A percentile compares a stretch with the other conserved stretches of the same genome.
These are phyloP conservation scores for Drosophila nigrodunni DNA, from an alignment of 1,140 invertebrate genomes.

Conservation along the genomic window DNA sequence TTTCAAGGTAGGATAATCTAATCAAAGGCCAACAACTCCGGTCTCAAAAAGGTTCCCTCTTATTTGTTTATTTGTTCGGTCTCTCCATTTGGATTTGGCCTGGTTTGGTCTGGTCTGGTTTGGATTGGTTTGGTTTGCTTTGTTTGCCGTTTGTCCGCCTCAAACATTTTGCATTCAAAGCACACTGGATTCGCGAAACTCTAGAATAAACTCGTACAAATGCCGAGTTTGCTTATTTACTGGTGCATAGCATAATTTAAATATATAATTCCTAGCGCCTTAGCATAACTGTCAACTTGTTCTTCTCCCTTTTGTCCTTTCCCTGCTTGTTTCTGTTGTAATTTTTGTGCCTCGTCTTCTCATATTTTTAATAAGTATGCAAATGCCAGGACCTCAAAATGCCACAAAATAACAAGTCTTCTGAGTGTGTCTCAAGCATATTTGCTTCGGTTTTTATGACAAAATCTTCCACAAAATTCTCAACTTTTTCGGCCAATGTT, in stretches of 20 bases:
- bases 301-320: neutral
- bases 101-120: conserved; percentile 18
- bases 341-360: conserved; percentile 30
- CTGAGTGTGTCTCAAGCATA: conserved; percentile 14
- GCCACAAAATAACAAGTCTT: conserved; percentile 9
- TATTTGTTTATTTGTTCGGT: conserved; percentile 36
- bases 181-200: conserved; percentile 41
- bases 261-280: conserved; percentile 63
- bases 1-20: conserved; percentile 74
- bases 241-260: conserved; percentile 65
- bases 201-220: conserved; percentile 10
- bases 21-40: conserved; percentile 51
- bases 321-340: neutral
- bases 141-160: conserved; percentile 23
- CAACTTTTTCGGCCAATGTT: conserved; percentile 27
- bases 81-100: neutral
- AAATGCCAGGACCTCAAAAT: conserved; percentile 52
- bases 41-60: conserved; percentile 35
- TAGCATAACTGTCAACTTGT: conserved; percentile 49
- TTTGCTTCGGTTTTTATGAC: conserved; percentile 48
- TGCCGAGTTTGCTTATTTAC: conserved; percentile 57
- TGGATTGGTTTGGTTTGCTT: conserved; percentile 40
- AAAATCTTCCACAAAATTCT: conserved; percentile 27
- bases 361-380: conserved; percentile 78
- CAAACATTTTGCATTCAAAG: conserved; percentile 44